Evolutionary conservation across 2,797 vertebrate genomes (phyloP).

Genomic region (Tokudaia tokunoshimensis): DNA sequence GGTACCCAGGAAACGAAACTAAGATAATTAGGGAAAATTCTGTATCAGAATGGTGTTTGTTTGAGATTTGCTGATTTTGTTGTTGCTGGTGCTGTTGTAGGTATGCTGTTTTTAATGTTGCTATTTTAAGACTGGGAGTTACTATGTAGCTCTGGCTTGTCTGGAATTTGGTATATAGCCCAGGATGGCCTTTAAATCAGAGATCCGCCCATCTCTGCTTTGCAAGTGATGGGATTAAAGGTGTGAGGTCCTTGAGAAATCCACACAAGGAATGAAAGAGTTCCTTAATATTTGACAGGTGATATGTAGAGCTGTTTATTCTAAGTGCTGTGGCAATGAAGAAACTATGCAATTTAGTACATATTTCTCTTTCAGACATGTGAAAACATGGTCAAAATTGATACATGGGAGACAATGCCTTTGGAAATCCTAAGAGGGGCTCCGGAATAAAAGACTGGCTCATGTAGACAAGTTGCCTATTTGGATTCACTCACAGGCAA

Average conservation of each 20-base stretch:
- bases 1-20: no score
- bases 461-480: no score
- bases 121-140: background rate
- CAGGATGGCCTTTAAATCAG: background rate
- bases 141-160: background rate
- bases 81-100: rapidly evolving
- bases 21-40: background rate
- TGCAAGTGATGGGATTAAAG: background rate
- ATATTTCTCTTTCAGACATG: background rate
- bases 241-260: background rate
- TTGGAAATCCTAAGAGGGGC: background rate
- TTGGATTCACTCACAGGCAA: background rate
- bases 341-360: background rate
- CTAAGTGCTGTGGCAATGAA: background rate
- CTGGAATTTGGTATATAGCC: background rate
- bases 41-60: background rate
- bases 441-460: background rate
- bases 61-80: background rate
- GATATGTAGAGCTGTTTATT: background rate
- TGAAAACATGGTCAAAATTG: background rate
- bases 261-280: background rate
- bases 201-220: no score
- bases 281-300: background rate
- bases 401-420: background rate
- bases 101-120: background rate